Percentiles rank a stretch among this genome's conserved stretches.
Evolutionary conservation across 2,113 vertebrate genomes (phyloP).

Genomic region (Coreoperca whiteheadi): DNA sequence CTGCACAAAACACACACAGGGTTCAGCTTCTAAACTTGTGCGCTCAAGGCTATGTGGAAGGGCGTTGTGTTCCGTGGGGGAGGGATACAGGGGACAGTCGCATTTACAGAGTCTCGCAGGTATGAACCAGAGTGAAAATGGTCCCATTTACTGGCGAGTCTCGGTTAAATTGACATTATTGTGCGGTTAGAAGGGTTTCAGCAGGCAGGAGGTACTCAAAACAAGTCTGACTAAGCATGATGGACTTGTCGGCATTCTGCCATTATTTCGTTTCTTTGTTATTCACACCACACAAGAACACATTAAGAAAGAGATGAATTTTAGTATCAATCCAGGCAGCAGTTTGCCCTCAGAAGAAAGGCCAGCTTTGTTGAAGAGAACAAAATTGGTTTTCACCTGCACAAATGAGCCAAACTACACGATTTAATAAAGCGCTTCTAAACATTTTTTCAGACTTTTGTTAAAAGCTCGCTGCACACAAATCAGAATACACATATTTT

Average conservation of each 20-base stretch:
- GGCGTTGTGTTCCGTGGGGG: background rate
- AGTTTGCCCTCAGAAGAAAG: slow-evolving; percentile 3
- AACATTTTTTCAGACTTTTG: background rate
- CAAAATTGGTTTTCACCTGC: slow-evolving; percentile 14
- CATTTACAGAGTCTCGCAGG: slow-evolving; percentile 9
- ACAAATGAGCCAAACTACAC: background rate
- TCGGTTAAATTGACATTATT: slow-evolving; percentile 2
- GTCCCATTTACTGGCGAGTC: slow-evolving; percentile 9
- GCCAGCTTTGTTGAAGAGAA: background rate
- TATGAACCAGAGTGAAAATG: background rate
- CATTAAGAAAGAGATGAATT: slow-evolving; percentile 5
- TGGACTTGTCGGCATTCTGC: slow-evolving; percentile 2
- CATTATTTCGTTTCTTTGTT: background rate
- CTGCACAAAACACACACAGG: slow-evolving; percentile 76
- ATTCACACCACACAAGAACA: slow-evolving; percentile 9
- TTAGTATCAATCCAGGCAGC: background rate
- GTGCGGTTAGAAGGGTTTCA: background rate
- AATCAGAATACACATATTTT: background rate
- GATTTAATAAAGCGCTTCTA: slow-evolving; percentile 7
- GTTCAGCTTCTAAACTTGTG: slow-evolving; percentile 2
- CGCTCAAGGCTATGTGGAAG: background rate
- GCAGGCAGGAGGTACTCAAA: slow-evolving; percentile 8
- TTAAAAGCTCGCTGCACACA: background rate
- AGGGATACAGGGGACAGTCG: background rate
- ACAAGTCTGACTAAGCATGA: slow-evolving; percentile 15